Evolutionary conservation across 2,113 vertebrate species (phyloP).

Genomic region (Chroicocephalus ridibundus): DNA sequence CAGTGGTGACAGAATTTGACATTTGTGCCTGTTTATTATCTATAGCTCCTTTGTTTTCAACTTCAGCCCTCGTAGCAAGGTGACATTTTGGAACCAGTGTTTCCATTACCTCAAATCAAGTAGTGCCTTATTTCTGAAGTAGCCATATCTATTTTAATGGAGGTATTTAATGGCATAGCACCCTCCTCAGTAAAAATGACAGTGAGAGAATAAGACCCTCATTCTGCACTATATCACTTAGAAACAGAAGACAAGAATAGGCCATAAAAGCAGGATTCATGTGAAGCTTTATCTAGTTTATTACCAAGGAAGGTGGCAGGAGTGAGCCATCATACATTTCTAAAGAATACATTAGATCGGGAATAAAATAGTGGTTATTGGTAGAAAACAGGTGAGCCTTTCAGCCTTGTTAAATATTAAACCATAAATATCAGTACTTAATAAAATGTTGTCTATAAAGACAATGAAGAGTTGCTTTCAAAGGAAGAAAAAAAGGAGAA

Average conservation of each 20-base stretch:
- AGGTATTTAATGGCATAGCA: slow-evolving; percentile 12
- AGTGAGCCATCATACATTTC: slow-evolving; percentile 1
- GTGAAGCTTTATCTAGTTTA: slow-evolving; percentile 49
- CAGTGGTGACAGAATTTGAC: background rate
- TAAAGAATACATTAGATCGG: background rate
- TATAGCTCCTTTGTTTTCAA: background rate
- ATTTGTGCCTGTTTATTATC: background rate
- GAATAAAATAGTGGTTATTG: slow-evolving; percentile 9
- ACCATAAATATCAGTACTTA: slow-evolving; percentile 4
- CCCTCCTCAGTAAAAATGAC: slow-evolving; percentile 14
- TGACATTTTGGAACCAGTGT: background rate
- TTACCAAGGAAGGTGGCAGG: slow-evolving; percentile 13
- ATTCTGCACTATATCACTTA: slow-evolving; percentile 30
- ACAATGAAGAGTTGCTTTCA: background rate
- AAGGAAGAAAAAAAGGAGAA: background rate
- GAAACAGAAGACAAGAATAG: slow-evolving; percentile 29
- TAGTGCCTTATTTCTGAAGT: background rate
- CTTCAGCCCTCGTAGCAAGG: background rate
- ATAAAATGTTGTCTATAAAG: background rate
- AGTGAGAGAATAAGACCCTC: slow-evolving; percentile 15
- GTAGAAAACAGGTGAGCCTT: background rate
- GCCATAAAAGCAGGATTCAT: slow-evolving; percentile 61
- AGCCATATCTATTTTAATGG: slow-evolving; percentile 17
- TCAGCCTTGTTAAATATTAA: slow-evolving; percentile 14
- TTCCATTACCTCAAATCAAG: background rate